Base-by-base conservation (phyloP, 2,888 invertebrate species). In the Malacosoma neustria region DNA sequence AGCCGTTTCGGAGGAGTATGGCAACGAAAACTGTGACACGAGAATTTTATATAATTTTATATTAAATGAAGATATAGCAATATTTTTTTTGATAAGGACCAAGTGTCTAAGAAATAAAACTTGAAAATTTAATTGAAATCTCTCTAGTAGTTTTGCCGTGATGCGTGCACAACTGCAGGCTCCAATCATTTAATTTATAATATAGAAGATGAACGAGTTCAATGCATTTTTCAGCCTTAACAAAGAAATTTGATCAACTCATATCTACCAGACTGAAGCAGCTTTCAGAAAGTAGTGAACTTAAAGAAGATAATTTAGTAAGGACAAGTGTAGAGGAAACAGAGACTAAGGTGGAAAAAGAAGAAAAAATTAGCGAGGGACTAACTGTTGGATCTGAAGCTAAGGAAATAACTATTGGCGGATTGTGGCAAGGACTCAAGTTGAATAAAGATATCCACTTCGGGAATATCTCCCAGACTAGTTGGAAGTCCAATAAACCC, bases 401-500 rank as follows among this genome's bases (percentile, higher is more conserved):
- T 0, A 71, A 69, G 36, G 79, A 76, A 44, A 71, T 77, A n/a
- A 74, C 74, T 0, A 57, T 80, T 4, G 72, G 76, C 30, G 65
- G 77, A 4, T 48, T 85, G 11, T 63, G 75, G 60, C 74, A 75
- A 41, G 85, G 85, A 0, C 54, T 85, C 14, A 72, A 72, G 32
- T 49, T 81, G 31, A 81, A 76, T 41, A 82, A 75, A 29, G 80
- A 85, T 40, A 47, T 74, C 32, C 72, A 71, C 40, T 70, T 84
- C 14, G 85, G 85, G 13, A 79, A 80, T 48, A 72, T 84, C 36
- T 76, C 84, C 0, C 72, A 80, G 39, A 69, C 68, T 1, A 61
- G 62, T 4, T 84, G 84, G 85, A 84, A 75, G 43, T 51, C 65
- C 1, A 74, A 70, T 39, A 80, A 75, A 39, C 77, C 76, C 15